phyloP scores from a whole-genome alignment of 2,797 vertebrate genomes.

The Argentina silus region DNA sequence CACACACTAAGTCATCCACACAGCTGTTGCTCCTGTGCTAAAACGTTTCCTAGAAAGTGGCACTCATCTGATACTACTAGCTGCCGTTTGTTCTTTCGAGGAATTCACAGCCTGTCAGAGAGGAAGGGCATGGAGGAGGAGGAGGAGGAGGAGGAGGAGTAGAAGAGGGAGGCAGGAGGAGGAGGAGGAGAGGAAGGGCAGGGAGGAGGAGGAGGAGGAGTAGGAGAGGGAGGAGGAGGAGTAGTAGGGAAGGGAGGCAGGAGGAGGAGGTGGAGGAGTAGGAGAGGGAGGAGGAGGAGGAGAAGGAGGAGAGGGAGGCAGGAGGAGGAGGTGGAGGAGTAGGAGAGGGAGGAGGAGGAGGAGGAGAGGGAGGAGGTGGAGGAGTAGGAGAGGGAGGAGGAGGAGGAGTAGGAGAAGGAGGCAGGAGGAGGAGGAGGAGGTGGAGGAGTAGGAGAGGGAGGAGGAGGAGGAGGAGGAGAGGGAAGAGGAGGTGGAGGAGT shows the following conservation, averaged over 20 bases:
- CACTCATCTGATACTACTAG: not conserved
- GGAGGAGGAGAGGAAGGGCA: not conserved
- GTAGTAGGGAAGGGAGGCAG: not conserved
- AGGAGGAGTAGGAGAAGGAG: slow-evolving; percentile 9
- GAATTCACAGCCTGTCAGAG: not conserved
- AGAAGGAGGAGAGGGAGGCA: slow-evolving; percentile 31
- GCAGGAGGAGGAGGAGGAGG: slow-evolving; percentile 15
- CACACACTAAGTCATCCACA: not conserved
- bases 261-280: not conserved
- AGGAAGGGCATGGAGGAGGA: slow-evolving; percentile 30
- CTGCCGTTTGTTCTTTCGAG: no score
- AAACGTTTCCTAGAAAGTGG: slow-evolving; percentile 1
- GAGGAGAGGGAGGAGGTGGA: slow-evolving; percentile 10
- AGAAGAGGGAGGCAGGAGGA: no score
- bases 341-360: slow-evolving; percentile 32
- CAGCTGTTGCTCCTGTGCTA: not conserved
- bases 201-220: not conserved
- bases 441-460: slow-evolving; percentile 27
- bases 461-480: slow-evolving; percentile 21
- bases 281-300: slow-evolving; percentile 13
- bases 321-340: slow-evolving; percentile 9
- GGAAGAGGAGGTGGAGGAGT: slow-evolving; percentile 10
- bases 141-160: slow-evolving; percentile 5
- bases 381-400: slow-evolving; percentile 29
- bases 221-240: not conserved